Base-by-base conservation (phyloP, 2,113 vertebrate species). In the Corydoras sp. region DNA sequence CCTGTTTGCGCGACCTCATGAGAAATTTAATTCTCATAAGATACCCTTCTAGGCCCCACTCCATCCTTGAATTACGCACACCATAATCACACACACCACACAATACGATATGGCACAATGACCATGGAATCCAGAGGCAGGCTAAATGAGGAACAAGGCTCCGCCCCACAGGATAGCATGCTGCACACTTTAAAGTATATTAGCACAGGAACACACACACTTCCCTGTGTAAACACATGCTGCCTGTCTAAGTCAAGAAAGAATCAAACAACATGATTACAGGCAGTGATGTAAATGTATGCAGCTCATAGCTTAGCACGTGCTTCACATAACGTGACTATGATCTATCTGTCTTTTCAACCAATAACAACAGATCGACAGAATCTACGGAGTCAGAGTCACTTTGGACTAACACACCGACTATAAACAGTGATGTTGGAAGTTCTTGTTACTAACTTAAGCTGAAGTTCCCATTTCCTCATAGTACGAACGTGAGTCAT, bases 71-170 rank as follows among this genome's bases (percentile, higher is more conserved):
- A 60, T 50, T 53, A 29, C 58, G 56, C 14, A 29, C 32, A 63
- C 13, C 31, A 67, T 24, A 53, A 69, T 69, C 77, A 73, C 69
- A 73, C 69, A 70, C 29, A 5, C 9, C 68, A 54, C 48, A 77
- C 69, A 76, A 79, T 53, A 78, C 75, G 75, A 77, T 70, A 65
- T 50, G 54, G 59, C 58, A 53, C 55, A 67, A 74, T 54, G 58
- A 69, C 35, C 58, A 62, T 62, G 75, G 80, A 81, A 79, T 77
- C 68, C 71, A 77, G 70, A 69, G 54, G 10, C 15, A 53, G 18
- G 68, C 82, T 83, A 83, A 77, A 76, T 79, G 80, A 64, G 58
- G 80, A 82, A 79, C 69, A 59, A 64, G 79, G 73, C 59, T 67
- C 74, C 32, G 55, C 51, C 43, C 9, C 70, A 63, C 54, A 72